phyloP scores from a whole-genome alignment of 2,113 vertebrate species.

The Chloroceryle aenea region DNA sequence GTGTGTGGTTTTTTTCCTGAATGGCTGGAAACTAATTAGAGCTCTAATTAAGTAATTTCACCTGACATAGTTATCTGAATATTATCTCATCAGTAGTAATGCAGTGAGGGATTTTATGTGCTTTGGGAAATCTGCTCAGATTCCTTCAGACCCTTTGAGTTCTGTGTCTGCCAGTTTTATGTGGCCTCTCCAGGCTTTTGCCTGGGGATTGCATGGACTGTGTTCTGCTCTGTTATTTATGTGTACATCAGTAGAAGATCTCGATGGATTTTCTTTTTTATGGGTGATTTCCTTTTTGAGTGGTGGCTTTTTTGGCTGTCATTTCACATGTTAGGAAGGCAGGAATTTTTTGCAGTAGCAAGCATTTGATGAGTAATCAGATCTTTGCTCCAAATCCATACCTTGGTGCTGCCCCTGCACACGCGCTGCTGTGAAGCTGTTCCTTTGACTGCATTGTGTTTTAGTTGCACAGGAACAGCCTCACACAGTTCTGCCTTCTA shows the following conservation, averaged over 20 bases:
- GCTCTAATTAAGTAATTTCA: conserved; percentile 50
- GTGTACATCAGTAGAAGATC: not conserved
- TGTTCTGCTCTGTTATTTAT: not conserved
- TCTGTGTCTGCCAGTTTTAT: not conserved
- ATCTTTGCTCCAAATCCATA: not conserved
- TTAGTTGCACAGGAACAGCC: not conserved
- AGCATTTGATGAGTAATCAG: not conserved
- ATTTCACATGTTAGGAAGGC: not conserved
- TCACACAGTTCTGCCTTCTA: not conserved
- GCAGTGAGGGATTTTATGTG: not conserved
- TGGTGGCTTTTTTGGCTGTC: not conserved
- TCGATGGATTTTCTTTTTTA: not conserved
- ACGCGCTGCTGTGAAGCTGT: not conserved
- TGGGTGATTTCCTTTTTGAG: not conserved
- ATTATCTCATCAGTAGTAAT: not conserved
- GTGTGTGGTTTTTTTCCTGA: not conserved
- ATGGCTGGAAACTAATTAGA: conserved; percentile 39
- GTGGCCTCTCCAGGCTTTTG: not conserved
- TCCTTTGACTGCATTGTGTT: not conserved
- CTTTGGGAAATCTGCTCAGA: not conserved
- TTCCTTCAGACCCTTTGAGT: not conserved
- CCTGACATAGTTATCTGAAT: conserved; percentile 23
- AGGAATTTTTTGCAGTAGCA: not conserved
- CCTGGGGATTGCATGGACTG: not conserved
- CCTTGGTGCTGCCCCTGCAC: not conserved